A percentile compares a stretch with the other conserved stretches of the same genome.
Evolutionary conservation across 2,797 vertebrate species (phyloP).

Genomic region (Coluber constrictor): DNA sequence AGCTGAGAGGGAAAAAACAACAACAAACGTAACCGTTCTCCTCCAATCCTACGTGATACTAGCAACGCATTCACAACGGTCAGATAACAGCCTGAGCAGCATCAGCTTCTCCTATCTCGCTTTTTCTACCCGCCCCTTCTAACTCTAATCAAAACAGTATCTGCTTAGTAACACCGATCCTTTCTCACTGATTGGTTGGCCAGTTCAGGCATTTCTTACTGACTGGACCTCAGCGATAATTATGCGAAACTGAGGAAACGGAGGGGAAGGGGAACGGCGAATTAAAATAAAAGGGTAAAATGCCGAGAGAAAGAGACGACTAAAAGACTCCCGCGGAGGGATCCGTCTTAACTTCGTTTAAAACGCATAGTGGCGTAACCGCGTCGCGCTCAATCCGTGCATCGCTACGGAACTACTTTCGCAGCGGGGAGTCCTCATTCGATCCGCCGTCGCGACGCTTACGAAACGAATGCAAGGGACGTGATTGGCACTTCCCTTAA

Average conservation of each 20-base stretch:
- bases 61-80: neutral
- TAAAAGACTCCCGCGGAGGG: neutral
- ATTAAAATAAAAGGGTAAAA: neutral
- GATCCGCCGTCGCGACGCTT: neutral
- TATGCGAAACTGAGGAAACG: neutral
- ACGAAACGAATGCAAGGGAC: neutral
- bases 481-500: neutral
- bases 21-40: neutral
- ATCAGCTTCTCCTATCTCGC: neutral
- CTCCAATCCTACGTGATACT: neutral
- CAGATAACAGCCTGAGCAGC: neutral
- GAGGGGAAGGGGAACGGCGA: rapidly evolving
- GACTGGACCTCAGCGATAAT: neutral
- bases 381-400: conserved; percentile 4
- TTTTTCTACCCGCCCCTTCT: neutral
- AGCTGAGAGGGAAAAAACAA: neutral
- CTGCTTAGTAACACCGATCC: neutral
- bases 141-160: neutral
- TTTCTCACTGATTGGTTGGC: conserved; percentile 26
- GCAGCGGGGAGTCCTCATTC: neutral
- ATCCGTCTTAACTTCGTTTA: neutral
- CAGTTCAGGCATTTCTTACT: neutral
- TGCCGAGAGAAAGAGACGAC: rapidly evolving
- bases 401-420: conserved; percentile 13
- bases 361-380: conserved; percentile 6